These are phyloP conservation scores for Dicaeum eximium DNA, from an alignment of 2,113 vertebrate genomes.

Conservation along the genomic window DNA sequence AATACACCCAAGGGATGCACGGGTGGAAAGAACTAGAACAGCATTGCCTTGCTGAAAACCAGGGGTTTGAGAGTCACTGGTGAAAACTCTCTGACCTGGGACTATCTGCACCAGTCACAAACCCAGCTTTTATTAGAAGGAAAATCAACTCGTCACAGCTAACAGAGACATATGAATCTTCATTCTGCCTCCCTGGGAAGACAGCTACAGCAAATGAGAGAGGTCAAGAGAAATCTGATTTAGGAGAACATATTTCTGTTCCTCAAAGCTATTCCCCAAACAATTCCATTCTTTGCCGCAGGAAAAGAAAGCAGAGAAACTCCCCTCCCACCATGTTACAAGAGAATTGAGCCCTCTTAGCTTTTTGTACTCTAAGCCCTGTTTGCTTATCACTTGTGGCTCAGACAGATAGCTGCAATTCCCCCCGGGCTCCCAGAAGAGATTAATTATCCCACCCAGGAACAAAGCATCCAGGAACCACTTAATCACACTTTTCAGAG, in stretches of 20 bases:
- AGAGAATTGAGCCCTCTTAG: constrained; percentile 1
- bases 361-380: background rate
- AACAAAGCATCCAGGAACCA: constrained; percentile 1
- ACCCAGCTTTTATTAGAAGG: background rate
- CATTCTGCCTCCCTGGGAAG: background rate
- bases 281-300: background rate
- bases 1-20: background rate
- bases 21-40: background rate
- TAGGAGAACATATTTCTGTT: background rate
- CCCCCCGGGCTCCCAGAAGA: background rate
- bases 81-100: background rate
- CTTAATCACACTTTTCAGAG: background rate
- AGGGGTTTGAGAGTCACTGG: background rate
- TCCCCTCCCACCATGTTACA: background rate
- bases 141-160: background rate
- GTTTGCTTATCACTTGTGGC: constrained; percentile 33
- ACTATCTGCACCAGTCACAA: background rate
- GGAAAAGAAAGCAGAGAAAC: background rate
- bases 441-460: constrained; percentile 12
- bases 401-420: constrained; percentile 22
- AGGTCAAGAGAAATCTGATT: constrained; percentile 35
- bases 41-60: background rate
- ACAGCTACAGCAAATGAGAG: background rate
- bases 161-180: background rate
- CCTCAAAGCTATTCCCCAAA: constrained; percentile 16